phyloP scores from a whole-genome alignment of 2,113 vertebrate genomes.

The Takifugu bimaculatus region DNA sequence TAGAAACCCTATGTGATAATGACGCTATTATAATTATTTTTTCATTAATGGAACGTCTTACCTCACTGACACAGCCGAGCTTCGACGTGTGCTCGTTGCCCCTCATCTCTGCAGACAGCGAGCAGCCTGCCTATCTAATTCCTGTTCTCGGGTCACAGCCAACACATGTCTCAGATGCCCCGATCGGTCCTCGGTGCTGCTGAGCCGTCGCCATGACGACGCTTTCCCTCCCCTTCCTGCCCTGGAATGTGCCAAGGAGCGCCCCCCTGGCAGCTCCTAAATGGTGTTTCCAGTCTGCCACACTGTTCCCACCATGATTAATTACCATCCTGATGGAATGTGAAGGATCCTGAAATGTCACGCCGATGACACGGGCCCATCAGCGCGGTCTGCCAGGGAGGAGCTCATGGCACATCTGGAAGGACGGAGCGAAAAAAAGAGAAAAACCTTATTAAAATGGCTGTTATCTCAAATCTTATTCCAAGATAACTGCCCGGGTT shows the following conservation, averaged over 20 bases:
- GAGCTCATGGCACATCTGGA: slow-evolving; percentile 54
- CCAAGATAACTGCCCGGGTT: not conserved
- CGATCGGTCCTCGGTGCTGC: slow-evolving; percentile 26
- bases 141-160: slow-evolving; percentile 16
- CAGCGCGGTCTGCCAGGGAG: slow-evolving; percentile 53
- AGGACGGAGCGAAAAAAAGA: slow-evolving; percentile 21
- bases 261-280: slow-evolving; percentile 42
- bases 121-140: slow-evolving; percentile 10
- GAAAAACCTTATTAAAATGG: slow-evolving; percentile 33
- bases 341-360: slow-evolving; percentile 72
- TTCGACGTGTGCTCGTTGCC: not conserved
- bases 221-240: slow-evolving; percentile 19
- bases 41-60: too few species aligned
- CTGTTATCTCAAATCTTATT: slow-evolving; percentile 18
- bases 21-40: too few species aligned
- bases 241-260: slow-evolving; percentile 27
- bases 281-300: slow-evolving; percentile 46
- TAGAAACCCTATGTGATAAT: too few species aligned
- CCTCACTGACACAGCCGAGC: not conserved
- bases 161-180: slow-evolving; percentile 36
- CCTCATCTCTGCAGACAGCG: not conserved
- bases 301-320: slow-evolving; percentile 71
- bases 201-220: slow-evolving; percentile 50
- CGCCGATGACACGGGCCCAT: slow-evolving; percentile 61
- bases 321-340: slow-evolving; percentile 73